Evolutionary conservation across 2,113 vertebrate genomes (phyloP), one percentile per base, ranked within the genome.

Genomic region (Eulacestoma nigropectus): DNA sequence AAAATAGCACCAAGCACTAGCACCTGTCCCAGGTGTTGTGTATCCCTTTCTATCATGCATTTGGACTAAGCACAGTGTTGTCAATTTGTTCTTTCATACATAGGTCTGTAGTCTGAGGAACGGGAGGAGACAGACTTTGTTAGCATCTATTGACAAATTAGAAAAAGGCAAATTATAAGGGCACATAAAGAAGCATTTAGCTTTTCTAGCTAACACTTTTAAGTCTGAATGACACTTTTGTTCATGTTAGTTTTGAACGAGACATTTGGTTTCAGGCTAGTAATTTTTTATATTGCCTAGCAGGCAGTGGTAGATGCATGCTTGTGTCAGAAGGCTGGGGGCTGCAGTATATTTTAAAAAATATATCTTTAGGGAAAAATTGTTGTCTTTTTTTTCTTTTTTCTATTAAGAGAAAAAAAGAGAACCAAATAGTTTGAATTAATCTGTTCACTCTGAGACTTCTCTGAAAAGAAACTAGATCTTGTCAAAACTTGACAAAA

Each of bases 401-500:
- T 44, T 8, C 4, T 46, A 32, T 49, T 49, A 55, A 89, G 32
- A 62, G 20, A 12, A 27, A 33, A 42, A 77, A 26, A 35, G 3
- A 27, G 4, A 86, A 22, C 18, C 27, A 81, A 90, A 72, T 27
- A 78, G 32, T 37, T 82, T 87, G 47, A 89, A 84, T 82, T 74
- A 76, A 84, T 60, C 44, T 35, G 41, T 47, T 95, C 72, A 63
- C 42, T 77, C n/a, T 30, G 13, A 87, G 35, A 92, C 7, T 60
- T 64, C 37, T 85, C 75, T 49, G 46, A 85, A 87, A 87, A 87
- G 41, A 92, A 20, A 82, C 20, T 68, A 79, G 11, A 89, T 47
- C n/a, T 85, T 90, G 53, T 87, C 84, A 95, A 84, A 87, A 84
- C 69, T 46, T 80, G 55, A 88, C 37, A 86, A 86, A 94, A 89